Percentiles rank a stretch among this genome's conserved stretches.
Evolutionary conservation across 2,797 vertebrate species (phyloP).

Genomic region (Helostoma temminkii): DNA sequence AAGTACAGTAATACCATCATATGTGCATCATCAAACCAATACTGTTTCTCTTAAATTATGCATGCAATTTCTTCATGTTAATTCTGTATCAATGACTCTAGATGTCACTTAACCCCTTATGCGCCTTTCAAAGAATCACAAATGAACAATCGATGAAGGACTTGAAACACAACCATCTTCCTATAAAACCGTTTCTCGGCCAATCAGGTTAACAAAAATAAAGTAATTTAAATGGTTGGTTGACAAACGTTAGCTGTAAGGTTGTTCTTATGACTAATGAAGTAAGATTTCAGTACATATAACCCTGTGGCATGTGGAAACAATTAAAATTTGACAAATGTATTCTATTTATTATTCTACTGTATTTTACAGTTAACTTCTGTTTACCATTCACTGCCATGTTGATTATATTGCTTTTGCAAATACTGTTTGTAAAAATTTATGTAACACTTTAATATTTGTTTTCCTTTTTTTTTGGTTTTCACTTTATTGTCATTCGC

Average conservation of each 20-base stretch:
- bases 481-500: too few species aligned
- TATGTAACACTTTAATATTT: too few species aligned
- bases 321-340: too few species aligned
- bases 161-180: conserved; percentile 39
- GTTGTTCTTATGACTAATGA: neutral
- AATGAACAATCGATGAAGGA: conserved; percentile 22
- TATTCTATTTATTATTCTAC: too few species aligned
- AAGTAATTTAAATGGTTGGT: conserved; percentile 1
- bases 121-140: too few species aligned
- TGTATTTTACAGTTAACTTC: neutral
- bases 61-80: neutral
- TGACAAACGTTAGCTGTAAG: neutral
- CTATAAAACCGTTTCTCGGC: neutral
- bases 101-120: neutral
- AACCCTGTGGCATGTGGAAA: neutral
- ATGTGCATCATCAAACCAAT: too few species aligned
- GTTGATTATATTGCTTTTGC: neutral
- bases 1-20: too few species aligned
- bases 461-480: too few species aligned
- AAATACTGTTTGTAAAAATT: neutral
- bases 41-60: neutral
- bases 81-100: neutral
- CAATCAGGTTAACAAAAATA: conserved; percentile 8
- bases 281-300: neutral
- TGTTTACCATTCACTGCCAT: neutral